Percentiles rank a stretch among this genome's conserved stretches.
phyloP scores from a whole-genome alignment of 2,113 vertebrate species.

The Aegypius monachus region DNA sequence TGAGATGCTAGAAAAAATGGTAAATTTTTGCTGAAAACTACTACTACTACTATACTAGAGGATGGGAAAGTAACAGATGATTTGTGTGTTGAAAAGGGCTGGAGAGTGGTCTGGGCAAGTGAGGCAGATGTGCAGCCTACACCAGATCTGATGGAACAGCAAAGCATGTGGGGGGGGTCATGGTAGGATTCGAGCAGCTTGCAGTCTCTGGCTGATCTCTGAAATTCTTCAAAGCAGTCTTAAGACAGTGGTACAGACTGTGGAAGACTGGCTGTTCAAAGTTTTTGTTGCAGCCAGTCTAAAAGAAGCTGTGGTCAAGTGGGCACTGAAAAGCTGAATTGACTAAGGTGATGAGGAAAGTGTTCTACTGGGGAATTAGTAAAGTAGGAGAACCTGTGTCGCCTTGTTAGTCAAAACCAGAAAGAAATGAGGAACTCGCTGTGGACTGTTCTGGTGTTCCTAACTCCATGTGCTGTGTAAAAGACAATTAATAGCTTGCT shows the following conservation, averaged over 20 bases:
- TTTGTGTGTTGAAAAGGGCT: background rate
- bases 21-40: background rate
- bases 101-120: background rate
- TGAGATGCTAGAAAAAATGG: background rate
- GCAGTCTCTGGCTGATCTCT: background rate
- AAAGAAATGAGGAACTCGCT: background rate
- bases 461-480: background rate
- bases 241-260: background rate
- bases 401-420: background rate
- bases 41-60: background rate
- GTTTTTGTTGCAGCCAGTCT: background rate
- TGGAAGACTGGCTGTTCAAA: too few species aligned
- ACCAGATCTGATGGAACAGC: too few species aligned
- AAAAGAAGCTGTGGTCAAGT: background rate
- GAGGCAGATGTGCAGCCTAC: background rate
- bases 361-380: background rate
- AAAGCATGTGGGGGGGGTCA: fast-evolving
- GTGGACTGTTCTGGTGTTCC: background rate
- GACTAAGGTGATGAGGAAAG: background rate
- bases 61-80: too few species aligned
- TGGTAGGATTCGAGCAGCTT: background rate
- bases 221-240: background rate
- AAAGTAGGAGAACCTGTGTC: background rate
- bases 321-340: background rate
- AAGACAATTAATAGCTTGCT: too few species aligned